Percentiles rank a stretch among this genome's conserved stretches.
Evolutionary conservation across 2,888 invertebrate species (phyloP).

Genomic region (Polymixis flavicincta): DNA sequence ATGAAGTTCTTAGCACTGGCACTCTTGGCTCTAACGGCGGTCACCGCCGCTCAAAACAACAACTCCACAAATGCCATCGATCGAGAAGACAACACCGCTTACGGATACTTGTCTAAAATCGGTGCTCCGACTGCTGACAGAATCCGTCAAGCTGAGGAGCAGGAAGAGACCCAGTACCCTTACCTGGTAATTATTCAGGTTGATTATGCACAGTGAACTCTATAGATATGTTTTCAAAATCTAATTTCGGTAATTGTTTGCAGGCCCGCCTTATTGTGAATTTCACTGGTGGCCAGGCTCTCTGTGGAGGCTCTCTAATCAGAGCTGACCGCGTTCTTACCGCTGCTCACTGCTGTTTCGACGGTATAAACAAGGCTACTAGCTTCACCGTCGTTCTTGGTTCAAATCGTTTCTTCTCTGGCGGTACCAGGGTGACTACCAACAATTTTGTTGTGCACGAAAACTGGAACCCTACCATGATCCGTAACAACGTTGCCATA

Average conservation of each 20-base stretch:
- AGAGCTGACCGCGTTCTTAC: conserved; percentile 72
- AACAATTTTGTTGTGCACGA: conserved; percentile 72
- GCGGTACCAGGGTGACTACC: conserved; percentile 74
- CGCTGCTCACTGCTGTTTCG: conserved; percentile 83
- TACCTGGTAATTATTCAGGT: conserved; percentile 60
- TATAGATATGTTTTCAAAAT: neutral
- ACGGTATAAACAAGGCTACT: conserved; percentile 75
- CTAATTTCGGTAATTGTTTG: neutral
- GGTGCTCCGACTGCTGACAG: conserved; percentile 62
- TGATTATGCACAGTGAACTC: neutral
- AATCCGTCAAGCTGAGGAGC: conserved; percentile 59
- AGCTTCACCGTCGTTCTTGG: conserved; percentile 76
- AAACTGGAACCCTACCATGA: conserved; percentile 70
- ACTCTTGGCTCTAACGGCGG: conserved; percentile 55
- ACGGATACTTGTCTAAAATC: conserved; percentile 61
- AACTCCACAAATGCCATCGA: conserved; percentile 44
- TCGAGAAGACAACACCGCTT: conserved; percentile 60
- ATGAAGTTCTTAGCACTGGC: conserved; percentile 50
- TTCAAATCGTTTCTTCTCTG: conserved; percentile 72
- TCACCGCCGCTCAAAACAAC: conserved; percentile 49
- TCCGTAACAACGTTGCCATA: conserved; percentile 75
- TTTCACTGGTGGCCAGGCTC: conserved; percentile 52
- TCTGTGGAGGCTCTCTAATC: conserved; percentile 78
- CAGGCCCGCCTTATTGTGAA: conserved; percentile 59
- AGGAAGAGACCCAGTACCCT: conserved; percentile 49